These are phyloP conservation scores for Morelia viridis DNA, from an alignment of 2,797 vertebrate species.

Conservation along the genomic window DNA sequence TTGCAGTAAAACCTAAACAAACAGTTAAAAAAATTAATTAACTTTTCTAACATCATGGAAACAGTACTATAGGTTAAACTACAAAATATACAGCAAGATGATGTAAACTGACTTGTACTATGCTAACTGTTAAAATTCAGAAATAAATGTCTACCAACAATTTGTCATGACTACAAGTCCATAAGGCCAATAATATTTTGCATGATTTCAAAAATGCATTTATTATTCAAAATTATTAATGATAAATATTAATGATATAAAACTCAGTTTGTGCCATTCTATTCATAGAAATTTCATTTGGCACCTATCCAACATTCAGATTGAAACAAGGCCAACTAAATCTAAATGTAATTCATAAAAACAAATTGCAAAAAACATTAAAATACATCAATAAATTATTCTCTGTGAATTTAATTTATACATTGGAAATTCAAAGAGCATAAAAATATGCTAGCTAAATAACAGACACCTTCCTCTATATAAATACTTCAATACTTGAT, in stretches of 20 bases:
- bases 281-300: conserved; percentile 42
- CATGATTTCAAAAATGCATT: conserved; percentile 40
- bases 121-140: conserved; percentile 47
- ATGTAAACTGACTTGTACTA: conserved; percentile 61
- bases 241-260: conserved; percentile 40
- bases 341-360: conserved; percentile 40
- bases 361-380: conserved; percentile 37
- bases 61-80: conserved; percentile 31
- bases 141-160: conserved; percentile 37
- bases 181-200: conserved; percentile 52
- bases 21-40: conserved; percentile 74
- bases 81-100: conserved; percentile 30
- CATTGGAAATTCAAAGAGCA: conserved; percentile 58
- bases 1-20: conserved; percentile 92
- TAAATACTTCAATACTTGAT: conserved; percentile 54
- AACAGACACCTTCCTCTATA: conserved; percentile 38
- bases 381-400: conserved; percentile 39
- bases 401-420: conserved; percentile 47
- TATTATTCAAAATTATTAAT: conserved; percentile 44
- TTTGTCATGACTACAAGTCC: conserved; percentile 51
- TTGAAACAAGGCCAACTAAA: conserved; percentile 29
- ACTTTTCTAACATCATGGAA: conserved; percentile 50
- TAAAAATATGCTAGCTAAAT: conserved; percentile 65
- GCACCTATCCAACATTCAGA: conserved; percentile 43
- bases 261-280: conserved; percentile 48